These are phyloP conservation scores for Danionella dracula DNA, from an alignment of 2,797 vertebrate species.

Conservation along the genomic window DNA sequence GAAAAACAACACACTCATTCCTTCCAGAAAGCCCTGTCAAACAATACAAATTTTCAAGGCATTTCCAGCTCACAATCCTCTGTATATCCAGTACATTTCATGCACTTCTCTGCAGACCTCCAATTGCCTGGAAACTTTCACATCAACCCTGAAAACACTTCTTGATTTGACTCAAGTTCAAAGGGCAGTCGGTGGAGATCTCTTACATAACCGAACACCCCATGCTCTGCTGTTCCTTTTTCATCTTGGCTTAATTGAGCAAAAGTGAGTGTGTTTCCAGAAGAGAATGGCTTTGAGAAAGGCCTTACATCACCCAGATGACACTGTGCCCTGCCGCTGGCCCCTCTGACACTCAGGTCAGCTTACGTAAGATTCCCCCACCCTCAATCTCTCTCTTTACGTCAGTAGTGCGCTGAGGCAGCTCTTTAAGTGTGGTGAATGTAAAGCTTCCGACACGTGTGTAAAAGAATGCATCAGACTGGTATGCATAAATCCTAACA, in stretches of 20 bases:
- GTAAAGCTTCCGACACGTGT: slow-evolving; percentile 2
- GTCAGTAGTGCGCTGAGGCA: neutral
- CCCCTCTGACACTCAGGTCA: slow-evolving; percentile 17
- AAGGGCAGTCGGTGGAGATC: neutral
- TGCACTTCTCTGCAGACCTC: neutral
- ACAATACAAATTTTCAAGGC: neutral
- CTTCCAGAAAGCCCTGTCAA: too few species aligned
- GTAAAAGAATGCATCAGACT: slow-evolving; percentile 18
- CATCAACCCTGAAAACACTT: slow-evolving; percentile 26
- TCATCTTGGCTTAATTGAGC: slow-evolving; percentile 33
- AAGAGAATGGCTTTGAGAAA: neutral
- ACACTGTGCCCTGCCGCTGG: slow-evolving; percentile 19
- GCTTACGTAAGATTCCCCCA: slow-evolving; percentile 23
- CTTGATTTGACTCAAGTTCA: slow-evolving; percentile 20
- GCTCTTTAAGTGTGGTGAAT: slow-evolving; percentile 12
- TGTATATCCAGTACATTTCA: neutral
- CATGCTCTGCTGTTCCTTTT: slow-evolving; percentile 26
- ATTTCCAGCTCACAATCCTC: neutral
- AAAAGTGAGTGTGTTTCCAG: slow-evolving; percentile 33
- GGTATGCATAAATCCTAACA: neutral
- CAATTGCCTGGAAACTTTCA: neutral
- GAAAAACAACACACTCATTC: too few species aligned
- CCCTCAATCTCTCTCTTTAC: neutral
- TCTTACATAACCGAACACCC: slow-evolving; percentile 32
- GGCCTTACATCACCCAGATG: slow-evolving; percentile 13